phyloP scores from a whole-genome alignment of 2,113 vertebrate species.

The Chelonoidis abingdonii region DNA sequence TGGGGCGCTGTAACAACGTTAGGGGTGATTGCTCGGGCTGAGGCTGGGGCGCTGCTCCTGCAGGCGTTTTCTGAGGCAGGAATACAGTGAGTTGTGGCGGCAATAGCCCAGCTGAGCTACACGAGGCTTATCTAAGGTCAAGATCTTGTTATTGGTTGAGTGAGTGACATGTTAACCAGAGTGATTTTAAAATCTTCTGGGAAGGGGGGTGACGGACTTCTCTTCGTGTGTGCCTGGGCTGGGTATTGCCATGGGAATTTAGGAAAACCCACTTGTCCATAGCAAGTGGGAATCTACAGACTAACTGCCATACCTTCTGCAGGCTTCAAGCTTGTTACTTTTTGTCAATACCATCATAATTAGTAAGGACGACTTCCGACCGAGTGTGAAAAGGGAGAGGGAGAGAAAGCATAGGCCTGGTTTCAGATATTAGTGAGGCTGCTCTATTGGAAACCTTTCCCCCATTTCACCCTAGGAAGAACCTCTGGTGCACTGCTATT shows the following conservation, averaged over 20 bases:
- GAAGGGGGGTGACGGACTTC: no score
- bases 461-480: no score
- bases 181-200: background rate
- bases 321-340: background rate
- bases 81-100: background rate
- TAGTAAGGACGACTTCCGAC: background rate
- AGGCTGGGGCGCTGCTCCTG: background rate
- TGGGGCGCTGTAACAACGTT: no score
- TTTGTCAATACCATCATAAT: background rate
- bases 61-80: no score
- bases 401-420: background rate
- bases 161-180: rapidly evolving
- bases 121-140: background rate
- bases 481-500: no score
- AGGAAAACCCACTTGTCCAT: background rate
- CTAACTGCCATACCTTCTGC: background rate
- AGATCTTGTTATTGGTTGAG: background rate
- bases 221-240: background rate
- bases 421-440: background rate
- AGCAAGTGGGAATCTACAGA: no score
- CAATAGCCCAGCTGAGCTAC: no score
- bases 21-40: no score
- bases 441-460: background rate
- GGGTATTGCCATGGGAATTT: background rate
- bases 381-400: background rate